Conservation (phyloP, 2,888 invertebrate genomes). For the Pseudoips prasinana region DNA sequence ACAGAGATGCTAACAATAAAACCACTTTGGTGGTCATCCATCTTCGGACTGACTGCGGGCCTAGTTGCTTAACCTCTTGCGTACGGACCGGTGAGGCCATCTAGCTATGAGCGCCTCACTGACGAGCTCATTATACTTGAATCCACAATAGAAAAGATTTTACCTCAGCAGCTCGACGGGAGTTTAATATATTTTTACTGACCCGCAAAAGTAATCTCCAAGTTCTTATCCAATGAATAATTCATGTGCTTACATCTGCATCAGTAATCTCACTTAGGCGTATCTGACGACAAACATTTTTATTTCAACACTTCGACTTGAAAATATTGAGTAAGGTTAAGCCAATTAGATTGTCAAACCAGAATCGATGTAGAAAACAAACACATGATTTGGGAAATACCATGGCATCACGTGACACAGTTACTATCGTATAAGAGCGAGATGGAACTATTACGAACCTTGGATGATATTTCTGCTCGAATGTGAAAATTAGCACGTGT, state of each 20-base stretch:
- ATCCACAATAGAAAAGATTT: constrained; percentile 18
- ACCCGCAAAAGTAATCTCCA: constrained; percentile 8
- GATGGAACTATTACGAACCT: constrained; percentile 45
- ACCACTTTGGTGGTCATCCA: too few species aligned
- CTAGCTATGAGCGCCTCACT: too few species aligned
- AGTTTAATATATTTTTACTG: constrained; percentile 15
- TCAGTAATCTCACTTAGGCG: too few species aligned
- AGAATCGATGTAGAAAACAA: too few species aligned
- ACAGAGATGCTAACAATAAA: too few species aligned
- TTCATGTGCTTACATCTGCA: constrained; percentile 8
- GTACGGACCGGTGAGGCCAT: too few species aligned
- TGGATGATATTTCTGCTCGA: constrained; percentile 49
- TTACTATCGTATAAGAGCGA: constrained; percentile 24
- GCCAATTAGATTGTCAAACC: too few species aligned
- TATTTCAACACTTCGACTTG: too few species aligned
- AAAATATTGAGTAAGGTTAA: too few species aligned
- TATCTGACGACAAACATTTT: too few species aligned
- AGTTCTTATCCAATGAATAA: constrained; percentile 16
- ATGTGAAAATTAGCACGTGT: constrained; percentile 60
- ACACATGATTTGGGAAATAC: constrained; percentile 11
- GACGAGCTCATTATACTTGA: constrained; percentile 18
- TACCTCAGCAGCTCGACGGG: constrained; percentile 12
- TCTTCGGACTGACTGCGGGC: too few species aligned
- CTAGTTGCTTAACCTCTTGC: too few species aligned
- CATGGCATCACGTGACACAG: constrained; percentile 16